Base-by-base conservation (phyloP, 2,888 invertebrate genomes). In the Neocrepidodera transversa region DNA sequence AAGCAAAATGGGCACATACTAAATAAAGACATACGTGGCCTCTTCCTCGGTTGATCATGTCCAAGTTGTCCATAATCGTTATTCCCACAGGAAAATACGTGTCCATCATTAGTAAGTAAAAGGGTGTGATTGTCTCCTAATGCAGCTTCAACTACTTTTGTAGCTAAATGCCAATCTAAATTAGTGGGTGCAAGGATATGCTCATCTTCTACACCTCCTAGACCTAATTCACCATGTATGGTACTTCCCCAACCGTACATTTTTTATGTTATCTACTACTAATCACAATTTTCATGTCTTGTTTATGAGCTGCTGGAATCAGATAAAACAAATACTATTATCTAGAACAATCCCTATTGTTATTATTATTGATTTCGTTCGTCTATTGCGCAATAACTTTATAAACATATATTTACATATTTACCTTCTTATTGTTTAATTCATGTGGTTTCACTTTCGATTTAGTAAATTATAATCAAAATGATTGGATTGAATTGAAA, bases 1-100 rank as follows among this genome's bases (percentile, higher is more conserved):
- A 65, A 70, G 67, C 68, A 67, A 69, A 68, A 66, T 66, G 58
- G 56, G 60, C 79, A 85, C 84, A 84, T 85, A 84, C 84, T 81
- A 84, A 84, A 84, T 72, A 76, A 69, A 72, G 83, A 86, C 86
- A 83, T 85, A 87, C 87, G 86, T 81, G 87, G 85, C 82, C 86
- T 82, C 83, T 85, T 87, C 73, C 84, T 82, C 38, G 86, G 82
- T 71, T 84, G 81, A 26, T 84, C 82, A 73, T 91, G 91, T 3
- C 97, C 97, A 52, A 98, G 84, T 78, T 98, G 97, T 1, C 95
- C 93, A 71, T 87, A 87, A 74, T 95, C 95, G 82, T 98, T 98
- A 75, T 85, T 91, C 1, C 98, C 98, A 82, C 96, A 97, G 1
- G 95, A 90, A 79, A 88, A 95, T 4, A 97, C 82, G 71, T 89